Percentiles rank a stretch among this genome's conserved stretches.
Conservation (phyloP, 2,113 vertebrate species). For the Lamprotornis superbus region DNA sequence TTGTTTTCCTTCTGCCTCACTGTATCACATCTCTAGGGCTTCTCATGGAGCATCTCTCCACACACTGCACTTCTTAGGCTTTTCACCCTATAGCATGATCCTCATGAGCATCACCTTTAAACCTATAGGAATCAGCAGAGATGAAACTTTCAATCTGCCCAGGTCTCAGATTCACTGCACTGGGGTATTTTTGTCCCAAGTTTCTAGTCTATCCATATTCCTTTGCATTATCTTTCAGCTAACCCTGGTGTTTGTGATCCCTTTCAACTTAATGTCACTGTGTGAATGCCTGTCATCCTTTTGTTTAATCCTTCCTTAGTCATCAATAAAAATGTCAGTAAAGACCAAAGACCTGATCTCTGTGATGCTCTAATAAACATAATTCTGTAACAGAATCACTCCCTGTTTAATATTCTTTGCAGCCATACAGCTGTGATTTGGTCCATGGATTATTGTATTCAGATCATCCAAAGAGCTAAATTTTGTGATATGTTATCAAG, state of each 20-base stretch:
- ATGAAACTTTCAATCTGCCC: background rate
- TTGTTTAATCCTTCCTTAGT: conserved; percentile 18
- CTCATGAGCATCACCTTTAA: background rate
- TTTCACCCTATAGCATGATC: background rate
- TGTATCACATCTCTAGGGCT: background rate
- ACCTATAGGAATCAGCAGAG: background rate
- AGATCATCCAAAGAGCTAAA: background rate
- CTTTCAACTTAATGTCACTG: conserved; percentile 16
- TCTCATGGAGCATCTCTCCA: background rate
- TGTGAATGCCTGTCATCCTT: conserved; percentile 25
- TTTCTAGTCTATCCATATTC: background rate
- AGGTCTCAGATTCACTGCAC: background rate
- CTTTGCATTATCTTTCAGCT: background rate
- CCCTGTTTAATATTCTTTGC: conserved; percentile 25
- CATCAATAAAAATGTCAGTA: conserved; percentile 36
- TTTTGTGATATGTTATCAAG: conserved; percentile 10
- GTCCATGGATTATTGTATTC: background rate
- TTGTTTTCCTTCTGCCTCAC: background rate
- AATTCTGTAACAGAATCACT: conserved; percentile 3
- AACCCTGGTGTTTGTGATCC: background rate
- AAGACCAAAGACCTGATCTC: conserved; percentile 12
- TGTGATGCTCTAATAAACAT: conserved; percentile 32
- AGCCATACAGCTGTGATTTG: background rate
- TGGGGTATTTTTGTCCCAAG: background rate
- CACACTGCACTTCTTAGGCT: background rate